phyloP scores from a whole-genome alignment of 2,113 vertebrate species.

The Hemichromis elongatus region DNA sequence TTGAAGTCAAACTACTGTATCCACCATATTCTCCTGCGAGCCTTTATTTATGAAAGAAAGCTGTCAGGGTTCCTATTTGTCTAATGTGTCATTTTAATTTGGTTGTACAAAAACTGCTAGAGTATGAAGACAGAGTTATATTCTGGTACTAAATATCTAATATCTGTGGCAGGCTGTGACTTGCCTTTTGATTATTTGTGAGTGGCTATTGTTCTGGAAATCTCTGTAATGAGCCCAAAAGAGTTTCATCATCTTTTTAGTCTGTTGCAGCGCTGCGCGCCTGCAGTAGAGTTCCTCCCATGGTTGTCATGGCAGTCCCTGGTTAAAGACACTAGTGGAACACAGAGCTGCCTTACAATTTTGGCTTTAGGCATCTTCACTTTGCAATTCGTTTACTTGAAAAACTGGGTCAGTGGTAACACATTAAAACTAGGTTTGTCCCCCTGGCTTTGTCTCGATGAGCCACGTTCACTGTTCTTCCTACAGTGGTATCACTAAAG shows the following conservation, averaged over 20 bases:
- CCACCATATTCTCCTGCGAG: background rate
- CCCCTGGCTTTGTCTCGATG: slow-evolving; percentile 24
- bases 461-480: background rate
- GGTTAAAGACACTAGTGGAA: slow-evolving; percentile 14
- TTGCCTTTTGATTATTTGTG: background rate
- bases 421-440: slow-evolving; percentile 24
- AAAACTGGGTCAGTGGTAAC: slow-evolving; percentile 67
- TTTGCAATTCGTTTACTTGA: slow-evolving; percentile 49
- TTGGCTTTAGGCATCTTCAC: slow-evolving; percentile 53
- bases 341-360: slow-evolving; percentile 37
- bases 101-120: background rate
- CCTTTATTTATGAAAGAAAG: background rate
- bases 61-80: background rate
- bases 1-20: background rate
- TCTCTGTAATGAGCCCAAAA: slow-evolving; percentile 18
- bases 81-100: background rate
- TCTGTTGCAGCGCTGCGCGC: background rate
- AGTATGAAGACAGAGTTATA: background rate
- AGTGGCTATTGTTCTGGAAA: background rate
- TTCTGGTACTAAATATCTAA: background rate
- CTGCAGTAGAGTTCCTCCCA: background rate
- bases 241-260: slow-evolving; percentile 47
- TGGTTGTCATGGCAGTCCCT: slow-evolving; percentile 38
- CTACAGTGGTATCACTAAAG: background rate
- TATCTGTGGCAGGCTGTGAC: background rate